Conservation (phyloP, 2,888 invertebrate genomes). For the Drosophila gaucha region DNA sequence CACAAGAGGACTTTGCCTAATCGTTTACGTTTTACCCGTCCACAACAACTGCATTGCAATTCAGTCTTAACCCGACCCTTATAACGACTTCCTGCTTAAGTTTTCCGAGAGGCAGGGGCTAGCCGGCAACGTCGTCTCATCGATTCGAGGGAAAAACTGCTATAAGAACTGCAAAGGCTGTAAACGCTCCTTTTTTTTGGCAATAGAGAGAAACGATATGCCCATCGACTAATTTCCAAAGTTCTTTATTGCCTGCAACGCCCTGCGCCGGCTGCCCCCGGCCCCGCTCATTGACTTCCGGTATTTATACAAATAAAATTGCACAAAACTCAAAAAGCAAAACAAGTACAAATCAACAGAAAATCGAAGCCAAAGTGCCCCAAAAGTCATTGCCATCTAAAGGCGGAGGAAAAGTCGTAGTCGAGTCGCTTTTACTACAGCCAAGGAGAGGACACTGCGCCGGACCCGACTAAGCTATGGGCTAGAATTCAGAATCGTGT, state of each 20-base stretch:
- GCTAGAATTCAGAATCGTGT: not conserved
- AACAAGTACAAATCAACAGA: slow-evolving; percentile 69
- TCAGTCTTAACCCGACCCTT: slow-evolving; percentile 53
- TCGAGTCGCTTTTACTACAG: slow-evolving; percentile 30
- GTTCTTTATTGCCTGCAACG: slow-evolving; percentile 81
- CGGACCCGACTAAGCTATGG: slow-evolving; percentile 37
- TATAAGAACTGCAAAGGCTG: slow-evolving; percentile 52
- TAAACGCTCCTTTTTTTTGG: slow-evolving; percentile 17
- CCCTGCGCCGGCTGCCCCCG: slow-evolving; percentile 34
- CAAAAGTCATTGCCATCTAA: slow-evolving; percentile 68
- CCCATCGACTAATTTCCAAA: slow-evolving; percentile 76
- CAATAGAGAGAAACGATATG: slow-evolving; percentile 34
- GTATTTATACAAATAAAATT: slow-evolving; percentile 81
- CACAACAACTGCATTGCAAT: slow-evolving; percentile 42
- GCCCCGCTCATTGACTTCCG: slow-evolving; percentile 68
- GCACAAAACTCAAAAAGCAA: slow-evolving; percentile 67
- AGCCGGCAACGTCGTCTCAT: slow-evolving; percentile 40
- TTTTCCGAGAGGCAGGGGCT: slow-evolving; percentile 36
- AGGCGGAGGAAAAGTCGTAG: slow-evolving; percentile 42
- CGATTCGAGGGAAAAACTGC: slow-evolving; percentile 59
- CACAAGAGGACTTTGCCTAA: slow-evolving; percentile 11
- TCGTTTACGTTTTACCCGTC: slow-evolving; percentile 9
- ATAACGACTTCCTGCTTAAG: slow-evolving; percentile 79
- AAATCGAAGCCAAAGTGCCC: slow-evolving; percentile 65
- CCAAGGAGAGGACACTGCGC: slow-evolving; percentile 41